phyloP scores from a whole-genome alignment of 2,888 invertebrate genomes.

The Trissolcus brochymenae region DNA sequence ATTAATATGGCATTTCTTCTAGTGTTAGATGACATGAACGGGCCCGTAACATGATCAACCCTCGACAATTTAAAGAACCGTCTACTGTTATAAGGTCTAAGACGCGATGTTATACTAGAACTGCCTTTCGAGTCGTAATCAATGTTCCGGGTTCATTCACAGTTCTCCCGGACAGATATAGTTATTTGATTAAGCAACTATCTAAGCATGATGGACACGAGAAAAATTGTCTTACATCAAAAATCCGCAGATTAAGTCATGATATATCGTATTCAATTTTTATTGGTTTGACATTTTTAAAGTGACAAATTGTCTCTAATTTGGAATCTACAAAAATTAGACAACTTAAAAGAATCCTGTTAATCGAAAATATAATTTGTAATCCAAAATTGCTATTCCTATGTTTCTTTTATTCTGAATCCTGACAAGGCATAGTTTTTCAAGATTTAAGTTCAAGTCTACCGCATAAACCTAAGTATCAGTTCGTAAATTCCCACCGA shows the following conservation, averaged over 20 bases:
- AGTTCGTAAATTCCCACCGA: constrained; percentile 3
- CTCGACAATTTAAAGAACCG: constrained; percentile 30
- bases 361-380: too few relatives aligned
- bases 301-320: too few relatives aligned
- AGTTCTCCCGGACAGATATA: constrained; percentile 2
- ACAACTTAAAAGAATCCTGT: too few relatives aligned
- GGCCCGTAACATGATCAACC: constrained; percentile 33
- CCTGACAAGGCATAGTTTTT: too few relatives aligned
- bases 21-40: constrained; percentile 35
- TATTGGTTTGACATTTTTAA: too few relatives aligned
- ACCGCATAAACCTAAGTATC: neutral
- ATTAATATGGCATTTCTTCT: constrained; percentile 37
- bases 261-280: neutral
- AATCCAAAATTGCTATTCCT: too few relatives aligned
- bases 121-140: constrained; percentile 17
- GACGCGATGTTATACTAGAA: constrained; percentile 14
- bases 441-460: too few relatives aligned
- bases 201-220: neutral
- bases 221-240: neutral
- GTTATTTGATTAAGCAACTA: neutral
- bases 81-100: constrained; percentile 29
- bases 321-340: too few relatives aligned
- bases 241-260: neutral
- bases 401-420: too few relatives aligned
- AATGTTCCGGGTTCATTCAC: constrained; percentile 20